Base-by-base conservation (phyloP, 2,113 vertebrate genomes). In the Pterophyllum scalare region DNA sequence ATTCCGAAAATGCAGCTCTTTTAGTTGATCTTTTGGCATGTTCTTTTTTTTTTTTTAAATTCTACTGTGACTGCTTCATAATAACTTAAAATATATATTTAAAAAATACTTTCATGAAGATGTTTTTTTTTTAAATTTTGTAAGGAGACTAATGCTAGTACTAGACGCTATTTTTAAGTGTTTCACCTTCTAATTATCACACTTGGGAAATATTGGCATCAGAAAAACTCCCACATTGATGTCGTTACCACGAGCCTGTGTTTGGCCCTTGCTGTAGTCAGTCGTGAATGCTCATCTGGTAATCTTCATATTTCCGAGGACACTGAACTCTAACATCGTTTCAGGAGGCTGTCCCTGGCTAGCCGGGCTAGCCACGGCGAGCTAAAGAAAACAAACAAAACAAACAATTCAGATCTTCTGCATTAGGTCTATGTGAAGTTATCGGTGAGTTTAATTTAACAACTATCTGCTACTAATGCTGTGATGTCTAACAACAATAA, bases 301-400 rank as follows among this genome's bases (percentile, higher is more conserved):
- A 61, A 20, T 40, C 0, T 0, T 75, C 7, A 13, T 15, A 58
- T 89, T 87, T 90, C 90, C 86, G 77, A 85, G 0, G 6, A 7
- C 22, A 24, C 64, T 0, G 5, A 15, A 75, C 59, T 20, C 31
- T 6, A 72, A 77, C 62, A 54, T 12, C 11, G 19, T 46, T 70
- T 93, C 90, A 87, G 84, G 46, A 85, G 82, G 80, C 75, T 87
- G 88, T 85, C 87, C 89, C 92, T 88, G 38, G 85, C 22, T 88
- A 89, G 46, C 87, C 5, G 33, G 62, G 72, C 40, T 87, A 86
- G 46, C 70, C 24, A 19, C 2, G 14, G 22, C 77, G 9, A 79
- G 85, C 79, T 70, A 83, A 9, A 40, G 6, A 38, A 40, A 40
- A 12, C 38, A 22, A 67, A 67, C 40, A 49, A 67, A 67, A 72